These are phyloP conservation scores for Athalia cordata DNA, from an alignment of 2,888 invertebrate species.

Conservation along the genomic window DNA sequence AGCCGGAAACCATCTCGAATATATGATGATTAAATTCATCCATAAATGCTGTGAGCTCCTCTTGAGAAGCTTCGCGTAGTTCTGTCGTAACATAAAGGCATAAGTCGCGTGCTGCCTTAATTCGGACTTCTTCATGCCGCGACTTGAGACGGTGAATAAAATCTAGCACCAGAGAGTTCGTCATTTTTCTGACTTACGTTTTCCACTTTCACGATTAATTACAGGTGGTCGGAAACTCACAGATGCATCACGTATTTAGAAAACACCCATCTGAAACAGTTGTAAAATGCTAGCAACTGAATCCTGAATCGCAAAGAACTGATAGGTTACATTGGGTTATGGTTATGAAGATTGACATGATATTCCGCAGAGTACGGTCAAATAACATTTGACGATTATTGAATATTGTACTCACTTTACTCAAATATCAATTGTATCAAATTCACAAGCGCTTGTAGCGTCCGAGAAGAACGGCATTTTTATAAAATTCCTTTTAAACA, in stretches of 20 bases:
- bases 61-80: conserved; percentile 90
- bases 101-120: conserved; percentile 91
- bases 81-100: conserved; percentile 94
- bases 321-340: conserved; percentile 12
- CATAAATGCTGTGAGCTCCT: conserved; percentile 92
- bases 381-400: background rate
- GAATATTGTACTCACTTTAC: conserved; percentile 20
- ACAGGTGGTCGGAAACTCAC: too few relatives aligned
- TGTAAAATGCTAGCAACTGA: background rate
- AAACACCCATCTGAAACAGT: conserved; percentile 24
- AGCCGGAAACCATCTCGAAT: conserved; percentile 95
- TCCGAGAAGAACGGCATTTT: conserved; percentile 25
- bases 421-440: conserved; percentile 20
- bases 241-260: background rate
- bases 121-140: conserved; percentile 88
- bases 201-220: conserved; percentile 6
- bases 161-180: conserved; percentile 81
- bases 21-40: conserved; percentile 97
- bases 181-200: conserved; percentile 70
- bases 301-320: background rate
- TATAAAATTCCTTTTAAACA: conserved; percentile 15
- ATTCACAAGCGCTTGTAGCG: conserved; percentile 1
- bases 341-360: background rate
- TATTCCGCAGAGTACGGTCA: background rate
- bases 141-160: conserved; percentile 93